Evolutionary conservation across 2,113 vertebrate species (phyloP).

Genomic region (Xenotilapia caudafasciata): DNA sequence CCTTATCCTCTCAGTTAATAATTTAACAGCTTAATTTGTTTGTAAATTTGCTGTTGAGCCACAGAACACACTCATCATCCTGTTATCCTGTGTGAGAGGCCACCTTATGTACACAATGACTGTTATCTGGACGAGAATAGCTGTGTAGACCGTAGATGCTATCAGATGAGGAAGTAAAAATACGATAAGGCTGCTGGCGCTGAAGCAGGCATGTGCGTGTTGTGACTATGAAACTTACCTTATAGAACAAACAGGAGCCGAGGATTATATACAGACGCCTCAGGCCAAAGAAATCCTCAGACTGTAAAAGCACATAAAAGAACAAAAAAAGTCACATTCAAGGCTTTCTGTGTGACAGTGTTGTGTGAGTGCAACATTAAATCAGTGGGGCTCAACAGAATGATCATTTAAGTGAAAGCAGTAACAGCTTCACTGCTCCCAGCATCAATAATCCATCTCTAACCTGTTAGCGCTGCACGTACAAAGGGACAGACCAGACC

Average conservation of each 20-base stretch:
- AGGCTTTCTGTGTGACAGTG: neutral
- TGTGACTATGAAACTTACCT: conserved; percentile 70
- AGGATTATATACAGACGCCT: conserved; percentile 87
- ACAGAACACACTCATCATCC: neutral
- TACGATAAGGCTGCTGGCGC: neutral
- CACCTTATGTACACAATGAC: neutral
- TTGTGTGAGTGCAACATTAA: neutral
- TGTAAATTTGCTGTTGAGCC: neutral
- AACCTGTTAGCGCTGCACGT: neutral
- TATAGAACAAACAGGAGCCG: conserved; percentile 94
- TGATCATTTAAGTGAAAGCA: neutral
- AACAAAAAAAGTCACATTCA: neutral
- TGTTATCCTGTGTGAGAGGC: neutral
- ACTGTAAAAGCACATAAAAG: conserved; percentile 62
- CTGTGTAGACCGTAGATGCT: neutral
- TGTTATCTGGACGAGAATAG: neutral
- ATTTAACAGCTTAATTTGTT: neutral
- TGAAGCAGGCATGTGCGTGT: neutral
- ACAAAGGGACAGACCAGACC: neutral
- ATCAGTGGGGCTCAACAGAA: neutral
- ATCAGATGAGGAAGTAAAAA: neutral
- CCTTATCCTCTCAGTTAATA: neutral
- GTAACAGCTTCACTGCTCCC: neutral
- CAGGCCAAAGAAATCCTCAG: conserved; percentile 90
- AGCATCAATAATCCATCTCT: neutral